Evolutionary conservation across 2,888 invertebrate genomes (phyloP), one percentile per base, ranked within the genome.

Genomic region (Cotesia congregata): DNA sequence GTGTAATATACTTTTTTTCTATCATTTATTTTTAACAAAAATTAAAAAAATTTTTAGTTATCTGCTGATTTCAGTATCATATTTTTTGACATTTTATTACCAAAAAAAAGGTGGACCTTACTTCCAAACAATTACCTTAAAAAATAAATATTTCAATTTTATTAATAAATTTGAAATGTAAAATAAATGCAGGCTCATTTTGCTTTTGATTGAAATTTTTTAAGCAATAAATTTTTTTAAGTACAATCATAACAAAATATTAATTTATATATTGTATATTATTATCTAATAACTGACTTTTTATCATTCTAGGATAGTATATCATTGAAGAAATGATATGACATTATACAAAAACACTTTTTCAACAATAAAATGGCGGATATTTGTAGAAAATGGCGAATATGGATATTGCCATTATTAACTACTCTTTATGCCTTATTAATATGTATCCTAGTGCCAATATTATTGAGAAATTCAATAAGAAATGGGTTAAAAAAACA

Each of bases 371-470:
- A 83, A 81, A 89, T 89, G 89, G 88, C 88, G 78, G 83, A 85
- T 40, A 82, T 88, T 79, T 89, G 86, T 80, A 86, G 86, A 78
- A 86, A 84, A 75, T 98, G 98, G 98, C 93, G 95, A 87, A 90
- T 95, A 82, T 98, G 98, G 97, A 97, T 98, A 87, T 92, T 96
- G 82, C 97, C 97, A 72, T 91, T 97, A 75, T 92, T 96, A 74
- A 94, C 97, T 79, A 90, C 95, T 70, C 89, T 95, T 62, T 98
- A 98, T 89, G 93, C 94, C 67, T 90, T 97, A 79, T 92, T 97
- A 74, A 94, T 97, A 69, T 91, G 97, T 78, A 94, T 97, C 80
- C 92, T 97, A 80, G 93, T 98, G 78, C 97, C 98, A 69, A 91
- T 97, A 83, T 92, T 97, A 79, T 92, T 97, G 84, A 91, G 94